Conservation (phyloP, 2,797 vertebrate genomes). For the Sebastes variabilis region DNA sequence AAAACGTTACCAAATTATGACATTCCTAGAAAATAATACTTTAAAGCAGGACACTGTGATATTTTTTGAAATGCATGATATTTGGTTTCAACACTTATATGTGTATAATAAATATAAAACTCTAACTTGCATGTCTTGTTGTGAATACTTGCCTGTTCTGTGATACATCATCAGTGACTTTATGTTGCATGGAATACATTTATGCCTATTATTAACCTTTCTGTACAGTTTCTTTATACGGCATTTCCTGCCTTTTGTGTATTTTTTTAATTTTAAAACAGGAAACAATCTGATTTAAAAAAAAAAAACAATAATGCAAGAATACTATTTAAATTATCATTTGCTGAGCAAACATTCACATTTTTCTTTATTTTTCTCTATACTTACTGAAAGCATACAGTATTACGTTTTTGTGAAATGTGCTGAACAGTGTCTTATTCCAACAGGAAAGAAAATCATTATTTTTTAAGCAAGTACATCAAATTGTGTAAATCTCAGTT, state of each 20-base stretch:
- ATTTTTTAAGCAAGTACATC: not conserved
- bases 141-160: slow-evolving; percentile 55
- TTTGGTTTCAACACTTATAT: slow-evolving; percentile 44
- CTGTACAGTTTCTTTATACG: not conserved
- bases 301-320: not conserved
- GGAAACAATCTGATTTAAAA: not conserved
- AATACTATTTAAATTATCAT: not conserved
- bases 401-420: not conserved
- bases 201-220: not conserved
- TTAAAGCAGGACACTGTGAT: not conserved
- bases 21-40: not conserved
- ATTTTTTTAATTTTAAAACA: not conserved
- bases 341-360: not conserved
- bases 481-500: not conserved
- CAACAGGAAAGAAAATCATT: not conserved
- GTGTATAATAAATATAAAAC: slow-evolving; percentile 73
- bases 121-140: slow-evolving; percentile 72
- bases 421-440: not conserved
- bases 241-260: not conserved
- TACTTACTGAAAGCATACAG: not conserved
- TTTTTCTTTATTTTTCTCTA: not conserved
- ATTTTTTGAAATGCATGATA: slow-evolving; percentile 54
- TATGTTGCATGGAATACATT: slow-evolving; percentile 40
- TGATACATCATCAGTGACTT: slow-evolving; percentile 5
- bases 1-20: not conserved